Base-by-base conservation (phyloP, 2,888 invertebrate species). In the Phortica okadai region DNA sequence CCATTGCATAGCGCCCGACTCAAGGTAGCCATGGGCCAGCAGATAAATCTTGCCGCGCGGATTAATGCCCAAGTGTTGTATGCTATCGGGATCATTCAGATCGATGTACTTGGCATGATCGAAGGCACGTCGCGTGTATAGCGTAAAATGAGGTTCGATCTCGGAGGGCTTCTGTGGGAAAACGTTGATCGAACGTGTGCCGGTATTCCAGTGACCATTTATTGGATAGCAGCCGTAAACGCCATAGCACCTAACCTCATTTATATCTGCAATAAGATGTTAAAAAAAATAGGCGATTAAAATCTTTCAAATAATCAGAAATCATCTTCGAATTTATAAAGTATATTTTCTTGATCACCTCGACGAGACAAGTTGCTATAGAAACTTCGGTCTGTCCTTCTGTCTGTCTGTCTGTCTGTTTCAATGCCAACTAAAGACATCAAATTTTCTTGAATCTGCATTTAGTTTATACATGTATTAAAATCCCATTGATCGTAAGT, bases 21-120 rank as follows among this genome's bases (percentile, higher is more conserved):
- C 97, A 79, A 97, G 92, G 90, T 97, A 98, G 0, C 98, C 98
- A 88, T 98, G 98, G 1, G 96, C 93, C 78, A 98, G 93, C 78
- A 97, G 92, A 88, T 95, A 96, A 80, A 95, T 93, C 5, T 94
- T 95, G 10, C 94, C 94, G 33, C 90, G 90, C 0, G 94, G 92
- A 88, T 94, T 93, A 3, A 97, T 93, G 78, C 94, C 94, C 6
- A 95, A 93, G 45, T 92, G 91, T 66, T 90, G 92, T 67, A 96
- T 94, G 77, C 94, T 93, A 14, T 94, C 93, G 1, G 93, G 93
- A 84, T 95, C 93, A 82, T 95, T 94, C 56, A 96, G 93, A 84
- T 95, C 93, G 21, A 97, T 91, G 21, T 94, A 91, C 80, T 94
- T 93, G 0, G 95, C 94, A 74, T 89, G 82, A 10, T 93, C 90